Base-by-base conservation (phyloP, 2,113 vertebrate genomes). In the Cheilinus undulatus region DNA sequence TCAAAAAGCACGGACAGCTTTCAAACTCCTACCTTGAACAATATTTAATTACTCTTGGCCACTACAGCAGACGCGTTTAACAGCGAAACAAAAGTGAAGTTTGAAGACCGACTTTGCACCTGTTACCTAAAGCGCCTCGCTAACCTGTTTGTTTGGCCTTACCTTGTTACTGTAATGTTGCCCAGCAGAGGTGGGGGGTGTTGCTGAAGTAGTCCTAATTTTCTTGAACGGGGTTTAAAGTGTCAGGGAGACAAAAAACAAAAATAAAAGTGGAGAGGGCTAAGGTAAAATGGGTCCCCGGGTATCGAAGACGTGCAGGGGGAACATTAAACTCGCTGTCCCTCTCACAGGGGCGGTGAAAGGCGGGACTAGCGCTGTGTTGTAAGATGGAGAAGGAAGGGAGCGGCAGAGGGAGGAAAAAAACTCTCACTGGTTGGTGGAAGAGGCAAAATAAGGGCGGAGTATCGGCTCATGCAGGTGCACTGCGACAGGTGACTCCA, bases 131-230 rank as follows among this genome's bases (percentile, higher is more conserved):
- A 3, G 27, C 32, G 24, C 24, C 17, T 3, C 7, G 13, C 30
- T 53, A 15, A 3, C 42, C 11, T 42, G 51, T 9, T 22, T n/a
- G 5, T 13, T 2, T 52, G 32, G 38, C 14, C 87, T 86, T 86
- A 91, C 88, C 88, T 89, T 80, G 28, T 32, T 15, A 73, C 26
- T 69, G 48, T 11, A 48, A 49, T 26, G 60, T 43, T 20, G 51
- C 45, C 65, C 66, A 5, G 42, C 24, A 42, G 20, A 54, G 57
- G 38, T 1, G 19, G 8, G 26, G 14, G 7, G 3, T 11, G 45
- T 48, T 49, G 11, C 14, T 24, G 61, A 19, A 14, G 30, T 38
- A 58, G 38, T 71, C 59, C 64, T 22, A 28, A 19, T 69, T 53
- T 56, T 19, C 42, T 24, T 15, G 9, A 4, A 27, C 0, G 7